Evolutionary conservation across 2,113 vertebrate genomes (phyloP).

Genomic region (Megaleporinus macrocephalus): DNA sequence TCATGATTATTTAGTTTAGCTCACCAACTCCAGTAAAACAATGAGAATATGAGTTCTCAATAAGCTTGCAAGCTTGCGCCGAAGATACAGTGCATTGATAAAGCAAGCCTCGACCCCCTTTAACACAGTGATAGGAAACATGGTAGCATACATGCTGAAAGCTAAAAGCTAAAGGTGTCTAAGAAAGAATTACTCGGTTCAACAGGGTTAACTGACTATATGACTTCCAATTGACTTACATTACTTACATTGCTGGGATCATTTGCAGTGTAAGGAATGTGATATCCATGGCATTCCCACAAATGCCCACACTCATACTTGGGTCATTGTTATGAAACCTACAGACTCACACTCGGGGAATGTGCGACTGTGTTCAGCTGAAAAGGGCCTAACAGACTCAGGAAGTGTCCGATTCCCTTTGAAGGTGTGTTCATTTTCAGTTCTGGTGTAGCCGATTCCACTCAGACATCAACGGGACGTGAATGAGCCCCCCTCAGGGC

Average conservation of each 20-base stretch:
- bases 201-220: too few species aligned
- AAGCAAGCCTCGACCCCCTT: too few species aligned
- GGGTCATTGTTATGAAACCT: neutral
- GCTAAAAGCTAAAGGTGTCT: too few species aligned
- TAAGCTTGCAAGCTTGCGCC: too few species aligned
- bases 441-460: slow-evolving; percentile 50
- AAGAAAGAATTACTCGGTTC: too few species aligned
- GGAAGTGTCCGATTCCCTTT: neutral
- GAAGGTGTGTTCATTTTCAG: slow-evolving; percentile 57
- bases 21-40: too few species aligned
- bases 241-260: neutral
- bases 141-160: too few species aligned
- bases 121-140: too few species aligned
- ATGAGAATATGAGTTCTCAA: too few species aligned
- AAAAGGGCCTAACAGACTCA: neutral
- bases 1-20: too few species aligned
- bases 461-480: slow-evolving; percentile 8
- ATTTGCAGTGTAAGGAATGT: neutral
- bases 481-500: slow-evolving; percentile 41
- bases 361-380: neutral
- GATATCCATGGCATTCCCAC: neutral
- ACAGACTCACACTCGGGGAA: neutral
- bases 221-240: too few species aligned
- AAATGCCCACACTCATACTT: neutral
- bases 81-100: too few species aligned